These are phyloP conservation scores for Cyprinodon tularosa DNA, from an alignment of 2,113 vertebrate genomes.

Conservation along the genomic window DNA sequence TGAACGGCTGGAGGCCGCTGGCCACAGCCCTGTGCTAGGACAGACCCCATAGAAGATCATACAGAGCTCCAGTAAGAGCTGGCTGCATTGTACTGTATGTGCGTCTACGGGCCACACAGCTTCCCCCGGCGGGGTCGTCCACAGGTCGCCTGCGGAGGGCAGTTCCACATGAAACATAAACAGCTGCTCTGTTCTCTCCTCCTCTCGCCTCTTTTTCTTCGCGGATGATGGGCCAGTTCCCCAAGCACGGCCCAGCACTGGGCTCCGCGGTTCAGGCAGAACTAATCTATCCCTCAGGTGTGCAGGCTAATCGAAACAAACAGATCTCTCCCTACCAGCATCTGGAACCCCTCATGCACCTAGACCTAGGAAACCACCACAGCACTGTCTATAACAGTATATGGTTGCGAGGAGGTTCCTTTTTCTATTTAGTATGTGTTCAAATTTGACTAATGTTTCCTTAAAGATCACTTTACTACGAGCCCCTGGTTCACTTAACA, in stretches of 20 bases:
- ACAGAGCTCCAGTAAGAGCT: slow-evolving; percentile 22
- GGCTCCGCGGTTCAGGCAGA: slow-evolving; percentile 86
- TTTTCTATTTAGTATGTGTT: slow-evolving; percentile 30
- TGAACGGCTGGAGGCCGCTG: slow-evolving; percentile 22
- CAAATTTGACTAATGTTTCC: slow-evolving; percentile 30
- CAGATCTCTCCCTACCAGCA: slow-evolving; percentile 84
- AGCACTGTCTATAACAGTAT: slow-evolving; percentile 54
- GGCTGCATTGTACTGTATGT: slow-evolving; percentile 17
- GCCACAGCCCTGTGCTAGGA: slow-evolving; percentile 51
- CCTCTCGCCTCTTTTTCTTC: slow-evolving; percentile 63
- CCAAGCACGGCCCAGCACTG: slow-evolving; percentile 85
- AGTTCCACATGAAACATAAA: slow-evolving; percentile 81
- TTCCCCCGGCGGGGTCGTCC: slow-evolving; percentile 71
- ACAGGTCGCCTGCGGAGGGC: slow-evolving; percentile 73
- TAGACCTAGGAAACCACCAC: slow-evolving; percentile 77
- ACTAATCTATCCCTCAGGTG: slow-evolving; percentile 94
- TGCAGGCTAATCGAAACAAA: slow-evolving; percentile 92
- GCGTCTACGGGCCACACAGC: slow-evolving; percentile 71
- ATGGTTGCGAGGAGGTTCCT: slow-evolving; percentile 42
- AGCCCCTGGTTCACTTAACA: slow-evolving; percentile 18
- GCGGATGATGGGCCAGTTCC: slow-evolving; percentile 74
- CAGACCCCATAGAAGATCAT: slow-evolving; percentile 50
- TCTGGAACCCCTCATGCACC: slow-evolving; percentile 92
- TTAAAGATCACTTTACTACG: slow-evolving; percentile 26
- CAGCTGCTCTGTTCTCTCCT: slow-evolving; percentile 70